Evolutionary conservation across 2,797 vertebrate genomes (phyloP), one percentile per base, ranked within the genome.

Genomic region (Trematomus bernacchii): DNA sequence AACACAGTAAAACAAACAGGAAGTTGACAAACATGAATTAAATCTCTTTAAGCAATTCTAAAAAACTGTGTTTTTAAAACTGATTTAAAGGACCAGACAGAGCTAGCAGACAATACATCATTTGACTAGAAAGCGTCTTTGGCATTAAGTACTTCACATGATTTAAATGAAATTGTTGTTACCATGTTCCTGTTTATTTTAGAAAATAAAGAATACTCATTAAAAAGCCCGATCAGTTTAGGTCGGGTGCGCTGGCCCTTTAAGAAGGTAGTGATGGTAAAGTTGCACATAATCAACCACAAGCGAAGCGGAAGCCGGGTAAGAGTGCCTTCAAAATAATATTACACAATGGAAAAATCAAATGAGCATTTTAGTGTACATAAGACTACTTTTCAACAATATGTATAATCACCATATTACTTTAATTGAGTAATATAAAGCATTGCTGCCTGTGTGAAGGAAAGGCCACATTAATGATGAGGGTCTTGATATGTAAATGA

Each of bases 171-270:
- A 18, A 60, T 37, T 30, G 19, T 15, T 40, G 12, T 30, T 6
- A n/a, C n/a, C n/a, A 15, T 60, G 13, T 63, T 10, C 1, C 21
- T 15, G 3, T 18, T n/a, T 0, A 10, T 42, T 6, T 52, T 13
- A 11, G 2, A n/a, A 58, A 59, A 21, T 27, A 14, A 18, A 47
- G 0, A 2, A 3, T 54, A 2, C 37, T 65, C 12, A 11, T 23
- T 5, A 9, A 42, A 1, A 23, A 13, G 12, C 0, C 18, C 27
- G 50, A 54, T 0, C 52, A 50, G 37, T 52, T 53, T 42, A 10
- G 30, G 9, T 57, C 5, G 16, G 52, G 53, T 23, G 43, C 16
- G 27, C 89, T 93, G 93, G 86, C 87, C 87, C 94, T 95, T 95
- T 96, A 95, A 95, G 89, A 79, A 48, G 62, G 62, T 14, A 18